Conservation (phyloP, 2,797 vertebrate genomes). For the Hozukius guyotensis region DNA sequence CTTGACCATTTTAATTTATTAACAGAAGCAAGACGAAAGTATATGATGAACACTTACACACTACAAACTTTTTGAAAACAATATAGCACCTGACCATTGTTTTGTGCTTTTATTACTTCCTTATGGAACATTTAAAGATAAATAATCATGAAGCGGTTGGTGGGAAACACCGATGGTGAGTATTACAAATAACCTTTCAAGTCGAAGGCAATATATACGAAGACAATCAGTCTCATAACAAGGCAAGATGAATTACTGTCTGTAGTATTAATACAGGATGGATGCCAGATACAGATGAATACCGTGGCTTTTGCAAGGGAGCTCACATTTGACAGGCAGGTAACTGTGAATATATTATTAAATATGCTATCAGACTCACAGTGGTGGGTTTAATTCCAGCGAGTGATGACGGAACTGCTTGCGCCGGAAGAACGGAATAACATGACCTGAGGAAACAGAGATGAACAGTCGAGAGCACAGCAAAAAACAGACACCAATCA, state of each 20-base stretch:
- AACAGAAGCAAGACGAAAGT: not conserved
- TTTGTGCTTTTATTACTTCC: not conserved
- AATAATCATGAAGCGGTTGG: not conserved
- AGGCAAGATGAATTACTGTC: not conserved
- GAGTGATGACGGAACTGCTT: constrained; percentile 91
- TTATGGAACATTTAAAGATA: not conserved
- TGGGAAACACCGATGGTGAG: not conserved
- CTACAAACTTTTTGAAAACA: not conserved
- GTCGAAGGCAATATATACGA: not conserved
- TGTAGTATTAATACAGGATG: not conserved
- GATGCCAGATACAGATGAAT: not conserved
- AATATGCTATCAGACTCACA: constrained; percentile 61
- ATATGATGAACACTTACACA: not conserved
- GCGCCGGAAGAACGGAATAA: constrained; percentile 91
- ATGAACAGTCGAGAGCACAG: not conserved
- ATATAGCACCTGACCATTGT: not conserved
- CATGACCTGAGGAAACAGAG: constrained; percentile 79
- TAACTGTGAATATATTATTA: not conserved
- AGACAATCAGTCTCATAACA: not conserved
- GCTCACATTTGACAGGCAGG: not conserved
- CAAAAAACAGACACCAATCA: not conserved
- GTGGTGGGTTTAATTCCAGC: constrained; percentile 84
- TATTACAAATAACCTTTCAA: not conserved
- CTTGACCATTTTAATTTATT: not conserved
- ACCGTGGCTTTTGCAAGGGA: not conserved